Base-by-base conservation (phyloP, 2,888 invertebrate species). In the Acheta domesticus region DNA sequence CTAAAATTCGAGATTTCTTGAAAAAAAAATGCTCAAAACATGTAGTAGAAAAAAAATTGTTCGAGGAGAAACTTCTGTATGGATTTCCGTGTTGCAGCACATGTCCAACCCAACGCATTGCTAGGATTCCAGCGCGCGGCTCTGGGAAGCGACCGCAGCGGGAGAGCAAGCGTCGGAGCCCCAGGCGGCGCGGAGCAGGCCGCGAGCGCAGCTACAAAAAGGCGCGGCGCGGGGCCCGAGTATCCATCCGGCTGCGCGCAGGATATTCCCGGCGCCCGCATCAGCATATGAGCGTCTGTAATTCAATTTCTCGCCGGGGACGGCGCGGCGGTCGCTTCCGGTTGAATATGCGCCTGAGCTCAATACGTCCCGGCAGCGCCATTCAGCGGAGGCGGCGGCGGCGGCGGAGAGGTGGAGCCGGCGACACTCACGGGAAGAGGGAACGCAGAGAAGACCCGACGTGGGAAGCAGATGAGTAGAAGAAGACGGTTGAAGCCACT, bases 201-300 rank as follows among this genome's bases (percentile, higher is more conserved):
- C 62, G 3, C 62, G 62, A 3, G 14, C n/a, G 62, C 1, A 11
- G 62, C 62, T 16, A 12, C 62, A 36, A 36, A 36, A 36, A 36
- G 36, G 11, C 8, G 36, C 36, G 36, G 62, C 11, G n/a, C 62
- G n/a, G 16, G 14, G 16, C 62, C n/a, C 62, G 62, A 2, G 14
- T 62, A 8, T n/a, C n/a, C 14, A 14, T 62, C 16, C 62, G 19
- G 62, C 62, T 3, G 62, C 62, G 62, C 62, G 14, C 62, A 1
- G 16, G 16, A 62, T 62, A 14, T 62, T 62, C 62, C n/a, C 16
- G 62, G 16, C 62, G 11, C 62, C 8, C 62, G n/a, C 62, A 62
- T 62, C 62, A 62, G 62, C 62, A 62, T 62, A 62, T 62, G 62
- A 62, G 62, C 62, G 62, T 62, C 62, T 62, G 62, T 62, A 62